Percentiles rank a stretch among this genome's conserved stretches.
Conservation (phyloP, 2,797 vertebrate genomes). For the Cheirogaleus major region DNA sequence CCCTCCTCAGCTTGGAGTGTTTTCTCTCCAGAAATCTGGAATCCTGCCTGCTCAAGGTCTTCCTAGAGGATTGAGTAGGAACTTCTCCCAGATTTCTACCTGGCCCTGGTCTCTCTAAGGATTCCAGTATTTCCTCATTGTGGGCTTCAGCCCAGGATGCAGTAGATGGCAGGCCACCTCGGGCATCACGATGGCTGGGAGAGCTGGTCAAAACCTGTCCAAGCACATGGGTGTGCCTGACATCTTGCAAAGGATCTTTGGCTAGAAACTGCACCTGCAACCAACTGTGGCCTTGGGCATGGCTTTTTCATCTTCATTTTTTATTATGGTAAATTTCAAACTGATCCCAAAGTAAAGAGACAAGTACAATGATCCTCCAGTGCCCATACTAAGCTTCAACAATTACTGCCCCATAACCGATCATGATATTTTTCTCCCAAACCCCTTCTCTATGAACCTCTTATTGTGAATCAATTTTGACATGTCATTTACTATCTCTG, state of each 20-base stretch:
- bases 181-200: neutral
- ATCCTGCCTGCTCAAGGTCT: neutral
- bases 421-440: neutral
- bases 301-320: neutral
- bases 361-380: rapidly evolving
- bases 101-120: neutral
- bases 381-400: neutral
- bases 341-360: neutral
- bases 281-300: neutral
- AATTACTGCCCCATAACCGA: neutral
- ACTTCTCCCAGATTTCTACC: neutral
- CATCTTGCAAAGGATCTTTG: neutral
- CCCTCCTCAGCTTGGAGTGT: neutral
- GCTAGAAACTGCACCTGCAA: neutral
- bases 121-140: neutral
- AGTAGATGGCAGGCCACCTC: neutral
- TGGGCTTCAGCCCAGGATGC: neutral
- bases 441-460: neutral
- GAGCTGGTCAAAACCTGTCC: neutral
- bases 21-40: neutral
- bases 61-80: neutral
- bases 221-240: neutral
- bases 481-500: neutral
- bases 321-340: neutral
- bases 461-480: neutral